phyloP scores from a whole-genome alignment of 2,113 vertebrate species.

The Hemiscyllium ocellatum region DNA sequence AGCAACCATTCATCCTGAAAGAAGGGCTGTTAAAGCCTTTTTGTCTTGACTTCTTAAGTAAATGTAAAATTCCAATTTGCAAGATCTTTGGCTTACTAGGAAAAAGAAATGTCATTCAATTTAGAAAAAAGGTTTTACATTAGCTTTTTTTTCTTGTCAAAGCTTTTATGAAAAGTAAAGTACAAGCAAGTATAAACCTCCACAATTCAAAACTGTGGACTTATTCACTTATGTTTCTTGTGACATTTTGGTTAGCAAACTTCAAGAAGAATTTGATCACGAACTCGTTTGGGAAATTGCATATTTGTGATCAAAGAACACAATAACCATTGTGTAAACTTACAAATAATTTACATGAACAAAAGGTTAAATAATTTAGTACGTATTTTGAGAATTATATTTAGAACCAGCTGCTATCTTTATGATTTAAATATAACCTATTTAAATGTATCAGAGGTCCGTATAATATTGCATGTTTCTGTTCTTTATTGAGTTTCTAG shows the following conservation, averaged over 20 bases:
- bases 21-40: not conserved
- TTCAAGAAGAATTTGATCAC: not conserved
- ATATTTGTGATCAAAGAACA: not conserved
- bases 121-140: too few species aligned
- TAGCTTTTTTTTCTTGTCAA: not conserved
- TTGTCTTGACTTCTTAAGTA: not conserved
- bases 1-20: not conserved
- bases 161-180: not conserved
- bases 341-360: not conserved
- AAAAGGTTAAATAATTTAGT: not conserved
- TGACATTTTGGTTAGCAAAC: not conserved
- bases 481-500: not conserved
- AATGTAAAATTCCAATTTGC: not conserved
- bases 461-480: not conserved
- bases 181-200: too few species aligned
- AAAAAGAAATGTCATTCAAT: not conserved
- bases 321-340: not conserved
- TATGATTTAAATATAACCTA: not conserved
- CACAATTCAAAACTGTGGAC: not conserved
- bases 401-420: not conserved
- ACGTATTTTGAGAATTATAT: not conserved
- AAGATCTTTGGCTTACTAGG: not conserved
- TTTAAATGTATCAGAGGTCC: not conserved
- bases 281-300: not conserved
- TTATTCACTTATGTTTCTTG: conserved; percentile 9